phyloP scores from a whole-genome alignment of 2,888 invertebrate genomes.

The Cenopis cana region DNA sequence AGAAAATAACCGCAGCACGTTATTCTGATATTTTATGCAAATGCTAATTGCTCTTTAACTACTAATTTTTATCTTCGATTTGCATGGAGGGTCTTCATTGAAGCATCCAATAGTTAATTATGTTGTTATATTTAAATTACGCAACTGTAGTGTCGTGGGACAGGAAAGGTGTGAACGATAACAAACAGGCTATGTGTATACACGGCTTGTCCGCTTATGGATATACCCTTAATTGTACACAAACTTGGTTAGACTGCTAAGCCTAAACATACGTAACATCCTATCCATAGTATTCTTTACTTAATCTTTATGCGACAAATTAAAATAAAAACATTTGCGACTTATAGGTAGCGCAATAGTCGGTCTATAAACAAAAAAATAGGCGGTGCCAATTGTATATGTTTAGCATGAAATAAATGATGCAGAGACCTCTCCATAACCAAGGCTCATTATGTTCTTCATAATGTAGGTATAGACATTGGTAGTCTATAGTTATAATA shows the following conservation, averaged over 20 bases:
- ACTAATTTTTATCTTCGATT: constrained; percentile 31
- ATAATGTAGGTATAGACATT: no score
- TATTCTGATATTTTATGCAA: constrained; percentile 31
- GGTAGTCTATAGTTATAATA: no score
- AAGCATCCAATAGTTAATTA: constrained; percentile 41
- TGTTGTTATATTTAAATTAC: constrained; percentile 42
- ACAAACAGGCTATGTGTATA: constrained; percentile 63
- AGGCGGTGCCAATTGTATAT: no score
- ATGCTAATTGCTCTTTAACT: constrained; percentile 36
- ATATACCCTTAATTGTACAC: constrained; percentile 56
- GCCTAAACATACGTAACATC: no score
- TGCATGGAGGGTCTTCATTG: constrained; percentile 37
- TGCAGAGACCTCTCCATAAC: no score
- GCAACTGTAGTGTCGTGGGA: constrained; percentile 61
- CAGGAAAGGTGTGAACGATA: constrained; percentile 73
- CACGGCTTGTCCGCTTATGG: constrained; percentile 57
- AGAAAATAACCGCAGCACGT: constrained; percentile 21
- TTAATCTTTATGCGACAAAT: no score
- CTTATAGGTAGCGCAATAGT: no score
- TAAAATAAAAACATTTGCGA: no score
- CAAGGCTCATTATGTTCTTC: no score
- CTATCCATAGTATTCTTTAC: no score
- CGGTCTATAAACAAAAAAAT: no score
- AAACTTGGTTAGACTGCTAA: constrained; percentile 16
- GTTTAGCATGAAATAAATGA: no score